A percentile compares a stretch with the other conserved stretches of the same genome.
Evolutionary conservation across 1,140 invertebrate species (phyloP).

Genomic region (Hyles euphorbiae): DNA sequence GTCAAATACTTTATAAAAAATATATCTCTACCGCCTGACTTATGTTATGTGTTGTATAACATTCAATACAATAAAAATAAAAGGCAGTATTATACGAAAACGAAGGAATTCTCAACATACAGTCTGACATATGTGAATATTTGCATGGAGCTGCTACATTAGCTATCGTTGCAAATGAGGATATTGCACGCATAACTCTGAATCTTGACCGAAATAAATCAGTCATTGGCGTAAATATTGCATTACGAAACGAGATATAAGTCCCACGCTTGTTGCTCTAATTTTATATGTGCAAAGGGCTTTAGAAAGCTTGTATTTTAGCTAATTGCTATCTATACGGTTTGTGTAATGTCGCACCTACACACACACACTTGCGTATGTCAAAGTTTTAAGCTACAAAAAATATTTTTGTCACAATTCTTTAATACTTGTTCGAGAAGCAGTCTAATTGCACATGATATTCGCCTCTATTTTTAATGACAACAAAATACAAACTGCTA

Average conservation of each 20-base stretch:
- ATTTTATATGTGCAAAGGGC: constrained; percentile 7
- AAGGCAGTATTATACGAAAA: too few relatives aligned
- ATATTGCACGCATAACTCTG: constrained; percentile 5
- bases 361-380: not conserved
- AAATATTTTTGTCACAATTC: not conserved
- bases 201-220: constrained; percentile 9
- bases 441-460: too few relatives aligned
- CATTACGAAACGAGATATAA: constrained; percentile 9
- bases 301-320: constrained; percentile 10
- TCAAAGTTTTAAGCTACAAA: not conserved
- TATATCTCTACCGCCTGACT: too few relatives aligned
- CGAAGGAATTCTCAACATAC: too few relatives aligned
- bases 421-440: too few relatives aligned
- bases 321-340: constrained; percentile 6
- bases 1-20: too few relatives aligned
- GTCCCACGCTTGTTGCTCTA: constrained; percentile 10
- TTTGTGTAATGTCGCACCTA: constrained; percentile 5
- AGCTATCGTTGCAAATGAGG: not conserved
- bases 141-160: not conserved
- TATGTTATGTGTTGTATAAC: too few relatives aligned
- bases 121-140: not conserved
- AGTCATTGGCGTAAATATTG: constrained; percentile 3
- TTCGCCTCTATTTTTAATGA: too few relatives aligned
- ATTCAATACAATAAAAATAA: too few relatives aligned
- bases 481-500: too few relatives aligned